Conservation (phyloP, 2,888 invertebrate species). For the Ectemnius cavifrons region DNA sequence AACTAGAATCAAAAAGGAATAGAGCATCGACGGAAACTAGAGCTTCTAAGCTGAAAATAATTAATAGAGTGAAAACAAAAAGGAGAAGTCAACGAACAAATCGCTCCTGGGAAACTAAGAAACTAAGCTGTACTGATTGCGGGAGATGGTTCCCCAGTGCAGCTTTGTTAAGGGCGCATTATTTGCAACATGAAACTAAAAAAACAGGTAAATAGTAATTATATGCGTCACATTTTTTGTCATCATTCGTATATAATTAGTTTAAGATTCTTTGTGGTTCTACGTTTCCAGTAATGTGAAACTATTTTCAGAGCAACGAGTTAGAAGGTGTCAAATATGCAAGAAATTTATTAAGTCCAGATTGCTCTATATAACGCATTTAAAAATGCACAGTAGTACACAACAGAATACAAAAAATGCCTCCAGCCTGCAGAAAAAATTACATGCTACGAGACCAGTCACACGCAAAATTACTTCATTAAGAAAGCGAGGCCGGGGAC, state of each 20-base stretch:
- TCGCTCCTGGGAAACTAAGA: constrained; percentile 64
- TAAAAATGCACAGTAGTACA: constrained; percentile 65
- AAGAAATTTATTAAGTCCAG: constrained; percentile 66
- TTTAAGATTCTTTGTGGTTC: neutral
- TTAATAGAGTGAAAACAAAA: constrained; percentile 49
- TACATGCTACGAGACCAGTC: constrained; percentile 58
- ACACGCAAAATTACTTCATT: constrained; percentile 55
- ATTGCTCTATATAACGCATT: constrained; percentile 64
- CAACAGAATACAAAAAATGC: constrained; percentile 53
- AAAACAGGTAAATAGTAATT: constrained; percentile 68
- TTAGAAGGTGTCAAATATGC: constrained; percentile 68
- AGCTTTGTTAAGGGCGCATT: constrained; percentile 66
- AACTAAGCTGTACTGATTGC: constrained; percentile 69
- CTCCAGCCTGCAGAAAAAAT: constrained; percentile 50
- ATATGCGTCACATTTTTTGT: neutral
- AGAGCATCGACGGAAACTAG: constrained; percentile 22
- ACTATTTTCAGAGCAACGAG: constrained; percentile 60
- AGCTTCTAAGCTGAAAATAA: constrained; percentile 35
- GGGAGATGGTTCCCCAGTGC: constrained; percentile 71
- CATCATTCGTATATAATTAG: neutral
- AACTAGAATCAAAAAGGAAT: constrained; percentile 31
- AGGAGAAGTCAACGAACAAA: constrained; percentile 30
- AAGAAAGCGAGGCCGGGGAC: constrained; percentile 65
- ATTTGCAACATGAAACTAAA: constrained; percentile 71
- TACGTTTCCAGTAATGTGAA: neutral